Conservation (phyloP, 2,888 invertebrate genomes). For the Scelioninae gen. 2 region DNA sequence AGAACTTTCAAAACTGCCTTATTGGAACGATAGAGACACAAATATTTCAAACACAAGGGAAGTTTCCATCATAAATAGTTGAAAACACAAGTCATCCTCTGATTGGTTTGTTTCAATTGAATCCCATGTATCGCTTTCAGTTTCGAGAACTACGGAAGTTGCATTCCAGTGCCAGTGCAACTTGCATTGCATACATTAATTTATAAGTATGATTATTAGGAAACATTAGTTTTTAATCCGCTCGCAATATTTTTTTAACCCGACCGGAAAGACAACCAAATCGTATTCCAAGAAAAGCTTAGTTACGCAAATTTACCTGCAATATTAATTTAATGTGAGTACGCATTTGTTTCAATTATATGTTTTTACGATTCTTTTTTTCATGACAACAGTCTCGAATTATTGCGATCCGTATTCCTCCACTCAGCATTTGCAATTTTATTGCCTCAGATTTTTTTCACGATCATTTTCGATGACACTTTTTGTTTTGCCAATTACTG, state of each 20-base stretch:
- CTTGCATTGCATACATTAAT: conserved; percentile 51
- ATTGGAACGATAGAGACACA: too few relatives aligned
- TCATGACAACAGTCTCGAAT: background rate
- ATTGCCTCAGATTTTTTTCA: too few relatives aligned
- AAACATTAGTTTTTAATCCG: conserved; percentile 47
- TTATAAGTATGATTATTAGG: conserved; percentile 56
- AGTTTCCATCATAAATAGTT: conserved; percentile 13
- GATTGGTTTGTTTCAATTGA: conserved; percentile 34
- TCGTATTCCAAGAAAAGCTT: conserved; percentile 21
- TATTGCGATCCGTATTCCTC: conserved; percentile 1
- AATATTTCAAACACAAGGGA: background rate
- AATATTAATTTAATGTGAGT: conserved; percentile 48
- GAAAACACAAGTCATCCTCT: conserved; percentile 2
- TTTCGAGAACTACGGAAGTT: conserved; percentile 50
- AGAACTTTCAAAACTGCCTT: too few relatives aligned
- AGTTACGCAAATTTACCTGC: conserved; percentile 48
- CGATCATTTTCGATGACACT: conserved; percentile 4
- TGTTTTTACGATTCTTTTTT: conserved; percentile 7
- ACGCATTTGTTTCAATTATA: conserved; percentile 8
- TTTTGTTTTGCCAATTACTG: conserved; percentile 8
- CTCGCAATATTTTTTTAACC: conserved; percentile 31
- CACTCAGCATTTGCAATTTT: background rate
- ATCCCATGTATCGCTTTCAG: conserved; percentile 45
- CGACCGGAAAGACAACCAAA: conserved; percentile 24
- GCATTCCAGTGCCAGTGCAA: conserved; percentile 53